Conservation (phyloP, 2,888 invertebrate species). For the Agriopis marginaria region DNA sequence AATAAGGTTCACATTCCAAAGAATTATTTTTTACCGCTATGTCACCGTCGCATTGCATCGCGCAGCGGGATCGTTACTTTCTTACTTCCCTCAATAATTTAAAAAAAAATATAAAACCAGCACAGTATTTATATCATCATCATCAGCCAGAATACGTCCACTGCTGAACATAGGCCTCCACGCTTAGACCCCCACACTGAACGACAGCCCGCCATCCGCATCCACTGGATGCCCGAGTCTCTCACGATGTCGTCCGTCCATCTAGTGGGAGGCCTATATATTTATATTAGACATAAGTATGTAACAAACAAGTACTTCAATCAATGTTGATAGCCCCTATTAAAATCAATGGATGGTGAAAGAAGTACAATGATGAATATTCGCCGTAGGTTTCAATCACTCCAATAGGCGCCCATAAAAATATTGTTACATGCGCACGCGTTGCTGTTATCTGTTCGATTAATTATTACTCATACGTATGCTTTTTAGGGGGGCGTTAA, state of each 20-base stretch:
- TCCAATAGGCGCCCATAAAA: slow-evolving; percentile 31
- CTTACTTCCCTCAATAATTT: not conserved
- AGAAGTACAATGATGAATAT: slow-evolving; percentile 35
- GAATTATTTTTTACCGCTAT: not conserved
- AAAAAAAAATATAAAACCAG: not conserved
- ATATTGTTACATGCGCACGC: slow-evolving; percentile 54
- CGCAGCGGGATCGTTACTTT: not conserved
- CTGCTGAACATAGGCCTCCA: too few relatives aligned
- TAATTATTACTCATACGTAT: slow-evolving; percentile 42
- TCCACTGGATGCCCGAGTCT: too few relatives aligned
- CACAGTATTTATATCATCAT: not conserved
- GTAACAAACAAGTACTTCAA: slow-evolving; percentile 3
- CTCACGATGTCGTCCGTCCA: too few relatives aligned
- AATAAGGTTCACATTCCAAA: too few relatives aligned
- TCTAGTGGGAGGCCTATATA: not conserved
- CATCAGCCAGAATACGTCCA: too few relatives aligned
- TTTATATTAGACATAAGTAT: not conserved
- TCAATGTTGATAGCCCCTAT: slow-evolving; percentile 31
- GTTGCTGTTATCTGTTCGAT: slow-evolving; percentile 69
- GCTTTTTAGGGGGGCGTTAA: too few relatives aligned
- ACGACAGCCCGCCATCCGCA: too few relatives aligned
- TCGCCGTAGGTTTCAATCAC: slow-evolving; percentile 42
- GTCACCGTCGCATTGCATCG: not conserved
- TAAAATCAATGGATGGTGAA: slow-evolving; percentile 29
- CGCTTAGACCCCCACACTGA: too few relatives aligned